Base-by-base conservation (phyloP, 2,797 vertebrate genomes). In the Trachurus trachurus region DNA sequence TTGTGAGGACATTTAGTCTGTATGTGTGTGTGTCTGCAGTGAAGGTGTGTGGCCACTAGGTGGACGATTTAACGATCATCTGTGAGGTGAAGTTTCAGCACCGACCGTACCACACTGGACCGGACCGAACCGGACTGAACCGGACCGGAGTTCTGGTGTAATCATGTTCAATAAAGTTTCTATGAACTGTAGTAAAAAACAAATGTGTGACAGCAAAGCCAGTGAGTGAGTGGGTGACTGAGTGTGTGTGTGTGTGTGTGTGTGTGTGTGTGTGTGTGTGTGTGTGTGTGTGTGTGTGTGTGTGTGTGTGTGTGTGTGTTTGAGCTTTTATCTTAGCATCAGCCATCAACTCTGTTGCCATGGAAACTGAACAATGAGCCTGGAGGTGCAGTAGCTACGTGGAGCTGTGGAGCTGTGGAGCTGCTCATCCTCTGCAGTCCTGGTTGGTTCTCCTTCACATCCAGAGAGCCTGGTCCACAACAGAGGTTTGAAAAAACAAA, bases 361-460 rank as follows among this genome's bases (percentile, higher is more conserved):
- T 92, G 82, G 89, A 83, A 91, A 94, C 92, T 73, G 84, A 42
- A 77, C 83, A 80, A 71, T 66, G 54, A 77, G 57, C 45, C 66
- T 68, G 52, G 64, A 76, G 74, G 74, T 76, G 37, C 49, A 71
- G 77, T 56, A 70, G n/a, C n/a, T n/a, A 26, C 26, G 26, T 26
- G 26, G 26, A 26, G 26, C 26, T 39, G 26, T 26, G 26, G 26
- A 26, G 26, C 26, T 39, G 15, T 50, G 49, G 49, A 53, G 50
- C 21, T 53, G n/a, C 50, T 53, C 10, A 16, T 50, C 19, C 47
- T 50, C 47, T 49, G 47, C 47, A 49, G 21, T 52, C 50, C 50
- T 26, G 26, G 9, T 52, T 26, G 26, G 9, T 52, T 22, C 21
- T 52, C 21, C 10, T 53, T 19, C n/a, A 52, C n/a, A 9, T 52